phyloP scores from a whole-genome alignment of 2,113 vertebrate genomes.

The Anser brachyrhynchus region DNA sequence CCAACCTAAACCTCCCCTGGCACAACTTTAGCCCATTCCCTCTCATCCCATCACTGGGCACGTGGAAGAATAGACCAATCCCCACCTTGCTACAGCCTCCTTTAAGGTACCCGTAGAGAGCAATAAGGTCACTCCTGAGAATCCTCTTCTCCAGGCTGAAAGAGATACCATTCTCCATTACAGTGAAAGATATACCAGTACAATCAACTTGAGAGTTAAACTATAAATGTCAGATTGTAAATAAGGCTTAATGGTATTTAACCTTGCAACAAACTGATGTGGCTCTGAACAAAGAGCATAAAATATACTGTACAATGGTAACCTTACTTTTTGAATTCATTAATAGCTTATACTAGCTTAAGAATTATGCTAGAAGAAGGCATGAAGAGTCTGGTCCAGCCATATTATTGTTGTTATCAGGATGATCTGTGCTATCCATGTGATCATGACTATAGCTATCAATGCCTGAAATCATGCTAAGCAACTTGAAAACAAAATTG shows the following conservation, averaged over 20 bases:
- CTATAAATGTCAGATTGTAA: not conserved
- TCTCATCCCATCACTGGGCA: too few relatives aligned
- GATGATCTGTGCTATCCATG: not conserved
- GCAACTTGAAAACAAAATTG: not conserved
- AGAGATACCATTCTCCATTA: not conserved
- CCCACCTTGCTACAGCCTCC: too few relatives aligned
- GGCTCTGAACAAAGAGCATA: not conserved
- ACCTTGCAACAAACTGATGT: not conserved
- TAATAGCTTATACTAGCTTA: not conserved
- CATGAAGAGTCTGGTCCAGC: not conserved
- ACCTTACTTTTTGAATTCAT: not conserved
- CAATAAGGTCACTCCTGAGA: too few relatives aligned
- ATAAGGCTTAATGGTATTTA: not conserved
- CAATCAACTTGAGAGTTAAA: not conserved
- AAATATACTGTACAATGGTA: not conserved
- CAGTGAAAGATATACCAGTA: not conserved
- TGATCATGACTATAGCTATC: not conserved
- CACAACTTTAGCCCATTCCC: too few relatives aligned
- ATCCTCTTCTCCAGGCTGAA: too few relatives aligned
- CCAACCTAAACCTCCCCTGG: too few relatives aligned
- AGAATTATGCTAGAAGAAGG: not conserved
- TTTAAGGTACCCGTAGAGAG: too few relatives aligned
- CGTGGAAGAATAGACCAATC: too few relatives aligned
- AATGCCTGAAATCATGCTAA: not conserved
- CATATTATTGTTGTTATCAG: not conserved